Conservation (phyloP, 2,888 invertebrate species). For the Lasioglossum marginatum region DNA sequence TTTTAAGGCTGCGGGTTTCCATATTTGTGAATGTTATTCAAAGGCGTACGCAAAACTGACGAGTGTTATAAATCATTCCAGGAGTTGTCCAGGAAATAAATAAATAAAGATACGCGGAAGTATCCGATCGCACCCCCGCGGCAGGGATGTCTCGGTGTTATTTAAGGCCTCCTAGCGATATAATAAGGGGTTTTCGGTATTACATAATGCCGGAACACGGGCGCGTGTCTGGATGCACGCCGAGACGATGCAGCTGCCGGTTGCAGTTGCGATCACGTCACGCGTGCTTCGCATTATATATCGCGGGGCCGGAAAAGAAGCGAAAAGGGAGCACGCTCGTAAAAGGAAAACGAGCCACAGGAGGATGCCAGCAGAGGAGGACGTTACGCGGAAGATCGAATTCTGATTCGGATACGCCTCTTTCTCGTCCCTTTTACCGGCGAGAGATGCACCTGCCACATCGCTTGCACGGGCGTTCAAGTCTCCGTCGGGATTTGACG, state of each 20-base stretch:
- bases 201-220: slow-evolving; percentile 51
- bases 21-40: not conserved
- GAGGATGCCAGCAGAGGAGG: slow-evolving; percentile 16
- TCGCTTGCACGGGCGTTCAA: slow-evolving; percentile 19
- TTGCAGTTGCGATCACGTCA: slow-evolving; percentile 41
- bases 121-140: slow-evolving; percentile 30
- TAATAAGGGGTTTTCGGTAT: slow-evolving; percentile 67
- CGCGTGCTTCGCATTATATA: slow-evolving; percentile 41
- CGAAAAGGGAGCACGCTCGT: slow-evolving; percentile 31
- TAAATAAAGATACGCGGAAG: slow-evolving; percentile 25
- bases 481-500: slow-evolving; percentile 10
- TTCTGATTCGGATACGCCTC: slow-evolving; percentile 51
- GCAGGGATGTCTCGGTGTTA: not conserved
- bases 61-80: not conserved
- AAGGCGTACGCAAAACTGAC: not conserved
- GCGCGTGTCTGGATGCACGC: slow-evolving; percentile 54
- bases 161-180: slow-evolving; percentile 12
- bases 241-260: slow-evolving; percentile 46
- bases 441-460: slow-evolving; percentile 48
- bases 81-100: no score
- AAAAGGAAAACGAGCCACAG: slow-evolving; percentile 30
- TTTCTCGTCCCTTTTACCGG: slow-evolving; percentile 28
- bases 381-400: slow-evolving; percentile 51
- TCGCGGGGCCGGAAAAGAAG: slow-evolving; percentile 45
- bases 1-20: not conserved